A percentile compares a stretch with the other conserved stretches of the same genome.
Conservation (phyloP, 1,140 invertebrate genomes). For the Campoletis sonorensis region DNA sequence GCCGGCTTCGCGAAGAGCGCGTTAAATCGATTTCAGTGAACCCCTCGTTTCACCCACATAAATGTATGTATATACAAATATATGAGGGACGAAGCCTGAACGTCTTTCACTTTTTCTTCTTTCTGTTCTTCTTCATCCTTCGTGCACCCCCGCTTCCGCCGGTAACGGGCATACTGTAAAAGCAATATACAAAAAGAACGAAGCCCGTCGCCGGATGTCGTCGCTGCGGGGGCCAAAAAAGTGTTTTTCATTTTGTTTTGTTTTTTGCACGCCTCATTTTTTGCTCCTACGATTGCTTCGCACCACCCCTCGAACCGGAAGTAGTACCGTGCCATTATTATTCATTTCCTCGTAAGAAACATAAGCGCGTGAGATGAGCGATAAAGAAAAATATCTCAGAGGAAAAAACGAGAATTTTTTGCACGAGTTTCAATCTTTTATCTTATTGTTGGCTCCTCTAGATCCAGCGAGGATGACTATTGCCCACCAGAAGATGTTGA, state of each 20-base stretch:
- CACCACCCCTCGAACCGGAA: conserved; percentile 36
- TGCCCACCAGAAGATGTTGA: conserved; percentile 88
- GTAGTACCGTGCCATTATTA: conserved; percentile 41
- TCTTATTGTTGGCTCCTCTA: conserved; percentile 54
- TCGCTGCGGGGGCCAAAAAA: conserved; percentile 57
- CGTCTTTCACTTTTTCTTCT: conserved; percentile 22
- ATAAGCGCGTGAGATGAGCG: background rate
- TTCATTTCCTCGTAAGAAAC: conserved; percentile 32
- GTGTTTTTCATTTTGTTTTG: background rate
- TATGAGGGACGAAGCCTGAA: conserved; percentile 37
- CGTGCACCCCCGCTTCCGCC: conserved; percentile 42
- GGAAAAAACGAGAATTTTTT: background rate
- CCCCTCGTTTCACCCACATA: conserved; percentile 1
- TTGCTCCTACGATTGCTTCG: conserved; percentile 13
- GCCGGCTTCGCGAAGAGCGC: conserved; percentile 27
- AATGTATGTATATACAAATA: background rate
- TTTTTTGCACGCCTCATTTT: conserved; percentile 51
- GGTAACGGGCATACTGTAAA: conserved; percentile 40
- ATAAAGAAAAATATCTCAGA: conserved; percentile 3
- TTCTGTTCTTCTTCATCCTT: conserved; percentile 18
- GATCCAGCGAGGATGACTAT: conserved; percentile 91
- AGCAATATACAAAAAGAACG: conserved; percentile 49
- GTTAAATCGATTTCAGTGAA: conserved; percentile 40
- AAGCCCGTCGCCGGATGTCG: conserved; percentile 66
- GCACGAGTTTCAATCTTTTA: background rate